phyloP scores from a whole-genome alignment of 2,797 vertebrate species.

The Neosilurus hyrtlii region DNA sequence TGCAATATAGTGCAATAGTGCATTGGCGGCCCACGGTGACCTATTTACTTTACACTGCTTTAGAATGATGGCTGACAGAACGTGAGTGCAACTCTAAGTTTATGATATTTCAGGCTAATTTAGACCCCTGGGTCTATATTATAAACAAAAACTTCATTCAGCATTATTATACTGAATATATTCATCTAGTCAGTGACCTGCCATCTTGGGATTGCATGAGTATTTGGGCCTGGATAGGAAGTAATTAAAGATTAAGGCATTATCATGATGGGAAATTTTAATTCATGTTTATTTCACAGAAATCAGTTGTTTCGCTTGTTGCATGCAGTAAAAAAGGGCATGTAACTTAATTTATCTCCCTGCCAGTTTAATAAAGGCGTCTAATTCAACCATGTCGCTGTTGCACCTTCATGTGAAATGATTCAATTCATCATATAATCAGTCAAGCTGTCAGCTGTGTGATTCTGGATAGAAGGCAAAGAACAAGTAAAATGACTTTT shows the following conservation, averaged over 20 bases:
- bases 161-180: background rate
- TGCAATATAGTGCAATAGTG: background rate
- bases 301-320: background rate
- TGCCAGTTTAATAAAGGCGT: background rate
- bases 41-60: background rate
- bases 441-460: slow-evolving; percentile 38
- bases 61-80: slow-evolving; percentile 2
- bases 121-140: background rate
- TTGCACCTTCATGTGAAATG: slow-evolving; percentile 27
- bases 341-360: background rate
- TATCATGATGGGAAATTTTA: background rate
- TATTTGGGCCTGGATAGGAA: background rate
- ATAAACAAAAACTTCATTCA: background rate
- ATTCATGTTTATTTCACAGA: background rate
- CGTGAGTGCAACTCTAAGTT: background rate
- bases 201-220: background rate
- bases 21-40: background rate
- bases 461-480: slow-evolving; percentile 18
- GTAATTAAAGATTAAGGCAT: background rate
- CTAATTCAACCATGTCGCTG: background rate
- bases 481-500: background rate
- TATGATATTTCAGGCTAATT: background rate
- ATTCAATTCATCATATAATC: slow-evolving; percentile 41
- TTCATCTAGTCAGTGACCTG: background rate
- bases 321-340: background rate